A percentile compares a stretch with the other conserved stretches of the same genome.
These are phyloP conservation scores for Leptogaster cylindrica DNA, from an alignment of 2,888 invertebrate genomes.

Conservation along the genomic window DNA sequence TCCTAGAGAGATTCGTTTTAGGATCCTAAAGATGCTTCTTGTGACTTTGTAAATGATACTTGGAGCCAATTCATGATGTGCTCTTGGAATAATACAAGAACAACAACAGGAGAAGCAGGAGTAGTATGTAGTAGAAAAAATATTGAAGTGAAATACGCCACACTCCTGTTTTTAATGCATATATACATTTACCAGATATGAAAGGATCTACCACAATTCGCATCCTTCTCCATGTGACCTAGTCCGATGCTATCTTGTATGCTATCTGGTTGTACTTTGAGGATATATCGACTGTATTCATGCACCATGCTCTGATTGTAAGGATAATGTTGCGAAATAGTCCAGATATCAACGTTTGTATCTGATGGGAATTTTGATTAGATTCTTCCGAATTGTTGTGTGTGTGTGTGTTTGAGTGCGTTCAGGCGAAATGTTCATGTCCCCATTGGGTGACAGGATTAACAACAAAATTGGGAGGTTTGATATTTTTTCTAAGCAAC, in stretches of 20 bases:
- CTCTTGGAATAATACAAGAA: conserved; percentile 35
- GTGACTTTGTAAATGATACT: conserved; percentile 41
- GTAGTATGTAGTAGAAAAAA: no score
- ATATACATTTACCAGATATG: conserved; percentile 31
- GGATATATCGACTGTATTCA: conserved; percentile 32
- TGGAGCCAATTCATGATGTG: conserved; percentile 40
- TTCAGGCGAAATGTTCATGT: no score
- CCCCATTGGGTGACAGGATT: no score
- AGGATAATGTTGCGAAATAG: conserved; percentile 30
- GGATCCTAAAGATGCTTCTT: conserved; percentile 37
- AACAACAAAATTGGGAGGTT: no score
- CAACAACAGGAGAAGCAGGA: no score
- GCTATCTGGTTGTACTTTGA: conserved; percentile 18
- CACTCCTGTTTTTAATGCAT: conserved; percentile 32
- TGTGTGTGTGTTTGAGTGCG: no score
- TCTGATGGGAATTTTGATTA: conserved; percentile 39
- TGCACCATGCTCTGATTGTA: conserved; percentile 34
- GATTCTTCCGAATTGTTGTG: no score
- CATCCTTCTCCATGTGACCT: not conserved
- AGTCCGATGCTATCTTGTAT: conserved; percentile 27
- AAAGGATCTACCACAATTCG: conserved; percentile 25
- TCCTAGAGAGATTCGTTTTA: conserved; percentile 37
- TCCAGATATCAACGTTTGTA: conserved; percentile 38
- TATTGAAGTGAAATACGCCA: conserved; percentile 4
- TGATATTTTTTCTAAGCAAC: no score